These are phyloP conservation scores for Agrilus mali DNA, from an alignment of 2,888 invertebrate genomes.

Conservation along the genomic window DNA sequence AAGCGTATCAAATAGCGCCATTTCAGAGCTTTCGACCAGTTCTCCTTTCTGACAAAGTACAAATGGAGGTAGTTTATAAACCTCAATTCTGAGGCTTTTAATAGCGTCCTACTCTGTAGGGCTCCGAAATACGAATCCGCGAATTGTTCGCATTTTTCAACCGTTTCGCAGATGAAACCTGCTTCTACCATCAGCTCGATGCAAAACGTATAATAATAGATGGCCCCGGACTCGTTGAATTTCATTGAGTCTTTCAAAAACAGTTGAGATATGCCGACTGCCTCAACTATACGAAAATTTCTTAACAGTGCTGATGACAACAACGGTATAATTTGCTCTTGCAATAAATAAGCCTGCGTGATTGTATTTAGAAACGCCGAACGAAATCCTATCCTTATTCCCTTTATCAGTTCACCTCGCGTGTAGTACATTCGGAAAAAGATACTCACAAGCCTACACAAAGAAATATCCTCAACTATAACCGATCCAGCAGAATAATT, in stretches of 20 bases:
- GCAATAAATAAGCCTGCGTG: conserved; percentile 33
- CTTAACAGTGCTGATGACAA: conserved; percentile 35
- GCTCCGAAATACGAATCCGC: conserved; percentile 26
- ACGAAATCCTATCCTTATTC: conserved; percentile 35
- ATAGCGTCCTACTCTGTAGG: neutral
- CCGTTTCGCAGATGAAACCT: conserved; percentile 40
- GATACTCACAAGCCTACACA: conserved; percentile 36
- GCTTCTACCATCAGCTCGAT: conserved; percentile 45
- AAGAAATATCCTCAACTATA: conserved; percentile 35
- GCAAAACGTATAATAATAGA: conserved; percentile 45
- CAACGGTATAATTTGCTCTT: conserved; percentile 36
- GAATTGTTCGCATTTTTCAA: conserved; percentile 34
- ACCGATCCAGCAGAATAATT: conserved; percentile 24
- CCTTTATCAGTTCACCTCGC: conserved; percentile 27
- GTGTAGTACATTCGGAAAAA: conserved; percentile 35
- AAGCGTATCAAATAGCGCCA: conserved; percentile 14
- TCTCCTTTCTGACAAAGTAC: conserved; percentile 13
- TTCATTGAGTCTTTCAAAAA: conserved; percentile 22
- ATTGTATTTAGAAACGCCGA: conserved; percentile 35
- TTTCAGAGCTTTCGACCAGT: conserved; percentile 8
- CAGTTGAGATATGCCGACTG: conserved; percentile 36
- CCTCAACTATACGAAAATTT: conserved; percentile 37
- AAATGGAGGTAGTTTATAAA: conserved; percentile 13
- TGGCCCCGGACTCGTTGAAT: conserved; percentile 23
- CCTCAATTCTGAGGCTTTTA: conserved; percentile 12